phyloP scores from a whole-genome alignment of 2,113 vertebrate genomes.

The Cisticola juncidis region DNA sequence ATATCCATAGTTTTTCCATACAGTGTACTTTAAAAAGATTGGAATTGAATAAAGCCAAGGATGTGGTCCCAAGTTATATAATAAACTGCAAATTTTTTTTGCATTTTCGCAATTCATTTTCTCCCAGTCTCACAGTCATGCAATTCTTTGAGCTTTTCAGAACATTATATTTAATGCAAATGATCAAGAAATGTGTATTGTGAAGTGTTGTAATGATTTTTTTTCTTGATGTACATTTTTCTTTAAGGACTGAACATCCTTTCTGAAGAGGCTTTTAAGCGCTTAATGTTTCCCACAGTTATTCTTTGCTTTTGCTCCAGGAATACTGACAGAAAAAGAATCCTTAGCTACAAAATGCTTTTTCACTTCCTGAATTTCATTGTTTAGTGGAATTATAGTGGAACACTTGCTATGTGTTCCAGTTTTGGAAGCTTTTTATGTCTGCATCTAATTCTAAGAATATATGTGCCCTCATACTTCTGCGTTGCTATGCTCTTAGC shows the following conservation, averaged over 20 bases:
- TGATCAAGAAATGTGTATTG: neutral
- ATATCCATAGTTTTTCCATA: neutral
- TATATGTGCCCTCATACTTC: neutral
- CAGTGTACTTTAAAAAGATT: neutral
- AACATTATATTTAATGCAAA: constrained; percentile 3
- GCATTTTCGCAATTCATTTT: too few relatives aligned
- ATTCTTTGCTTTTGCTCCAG: constrained; percentile 53
- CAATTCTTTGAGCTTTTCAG: neutral
- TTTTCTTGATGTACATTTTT: neutral
- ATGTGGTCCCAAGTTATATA: neutral
- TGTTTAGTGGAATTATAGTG: neutral
- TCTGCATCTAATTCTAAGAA: neutral
- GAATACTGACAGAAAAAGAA: constrained; percentile 25
- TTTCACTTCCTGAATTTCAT: neutral
- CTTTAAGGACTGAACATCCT: neutral
- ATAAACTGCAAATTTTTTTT: neutral
- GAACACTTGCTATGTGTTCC: neutral
- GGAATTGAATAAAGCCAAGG: neutral
- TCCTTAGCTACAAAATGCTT: neutral
- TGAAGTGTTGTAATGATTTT: neutral
- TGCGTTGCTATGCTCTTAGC: neutral
- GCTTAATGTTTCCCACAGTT: constrained; percentile 16
- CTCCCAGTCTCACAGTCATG: neutral
- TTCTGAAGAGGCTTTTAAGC: constrained; percentile 57
- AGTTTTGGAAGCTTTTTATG: constrained; percentile 2